Evolutionary conservation across 2,113 vertebrate genomes (phyloP), one percentile per base, ranked within the genome.

Genomic region (Pontoporia blainvillei): DNA sequence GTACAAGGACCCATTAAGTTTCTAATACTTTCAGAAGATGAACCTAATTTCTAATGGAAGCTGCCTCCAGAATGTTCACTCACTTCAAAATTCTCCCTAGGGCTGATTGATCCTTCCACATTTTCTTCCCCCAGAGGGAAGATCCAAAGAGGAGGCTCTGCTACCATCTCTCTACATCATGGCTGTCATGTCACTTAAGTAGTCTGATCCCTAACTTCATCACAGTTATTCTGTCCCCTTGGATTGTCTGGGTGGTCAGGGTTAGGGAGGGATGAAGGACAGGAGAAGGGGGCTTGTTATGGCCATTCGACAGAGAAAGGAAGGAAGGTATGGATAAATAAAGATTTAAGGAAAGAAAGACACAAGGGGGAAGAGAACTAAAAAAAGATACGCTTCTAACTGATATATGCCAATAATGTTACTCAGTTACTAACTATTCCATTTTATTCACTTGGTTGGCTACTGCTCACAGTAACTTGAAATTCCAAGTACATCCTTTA

Each of bases 41-140:
- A 86, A 93, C 78, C 85, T 66, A 66, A 91, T 90, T 92, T 88
- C 44, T 46, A 83, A 82, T 41, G 39, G 94, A 94, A 94, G 61
- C 39, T 84, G 64, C 23, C 66, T 90, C 72, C 41, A 41, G 59
- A 69, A 69, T 34, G 10, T n/a, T 73, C 13, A 39, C 14, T 86
- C 25, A 46, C 39, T 73, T 83, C 83, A 75, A 41, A 87, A 31
- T 61, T 94, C 67, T 83, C 57, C 31, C 36, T 49, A 29, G 39
- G 61, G 18, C 44, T 91, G 66, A 52, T 20, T 57, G 18, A 27
- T 31, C 41, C 25, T 61, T 75, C 39, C 8, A 23, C 17, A 15
- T 86, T 18, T 36, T 39, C 36, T 64, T 54, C 34, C 41, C 21
- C 9, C 10, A 54, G 52, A 52, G 41, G 54, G 36, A 81, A 79